Evolutionary conservation across 2,888 invertebrate species (phyloP).

Genomic region (Agrochola circellaris): DNA sequence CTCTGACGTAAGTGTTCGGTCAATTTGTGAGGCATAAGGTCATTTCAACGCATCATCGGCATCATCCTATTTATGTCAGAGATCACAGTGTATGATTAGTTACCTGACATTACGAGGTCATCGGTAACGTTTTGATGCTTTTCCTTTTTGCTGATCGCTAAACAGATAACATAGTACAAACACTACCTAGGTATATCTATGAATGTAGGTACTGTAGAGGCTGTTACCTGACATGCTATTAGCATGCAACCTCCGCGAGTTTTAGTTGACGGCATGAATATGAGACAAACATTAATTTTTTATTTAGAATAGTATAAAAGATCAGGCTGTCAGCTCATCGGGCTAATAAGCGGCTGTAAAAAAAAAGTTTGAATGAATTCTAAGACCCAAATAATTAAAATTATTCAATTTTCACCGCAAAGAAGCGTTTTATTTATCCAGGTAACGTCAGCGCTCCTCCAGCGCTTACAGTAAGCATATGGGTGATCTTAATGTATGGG

Average conservation of each 20-base stretch:
- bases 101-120: slow-evolving; percentile 45
- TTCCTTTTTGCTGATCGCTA: slow-evolving; percentile 29
- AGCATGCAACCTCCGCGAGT: too few relatives aligned
- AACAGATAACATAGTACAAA: neutral
- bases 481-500: neutral
- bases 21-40: slow-evolving; percentile 37
- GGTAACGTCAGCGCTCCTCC: too few relatives aligned
- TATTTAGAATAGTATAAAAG: too few relatives aligned
- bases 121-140: slow-evolving; percentile 19
- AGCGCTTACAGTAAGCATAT: neutral
- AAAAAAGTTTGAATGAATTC: too few relatives aligned
- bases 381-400: too few relatives aligned
- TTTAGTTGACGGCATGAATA: too few relatives aligned
- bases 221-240: too few relatives aligned
- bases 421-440: too few relatives aligned
- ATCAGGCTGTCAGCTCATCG: too few relatives aligned
- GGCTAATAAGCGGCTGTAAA: too few relatives aligned
- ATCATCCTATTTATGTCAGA: slow-evolving; percentile 48
- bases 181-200: neutral
- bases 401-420: too few relatives aligned
- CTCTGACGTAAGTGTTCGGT: slow-evolving; percentile 20
- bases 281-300: too few relatives aligned
- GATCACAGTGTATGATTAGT: slow-evolving; percentile 42
- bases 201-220: neutral
- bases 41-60: slow-evolving; percentile 31